These are phyloP conservation scores for Falco concolor DNA, from an alignment of 2,797 vertebrate species.

Conservation along the genomic window DNA sequence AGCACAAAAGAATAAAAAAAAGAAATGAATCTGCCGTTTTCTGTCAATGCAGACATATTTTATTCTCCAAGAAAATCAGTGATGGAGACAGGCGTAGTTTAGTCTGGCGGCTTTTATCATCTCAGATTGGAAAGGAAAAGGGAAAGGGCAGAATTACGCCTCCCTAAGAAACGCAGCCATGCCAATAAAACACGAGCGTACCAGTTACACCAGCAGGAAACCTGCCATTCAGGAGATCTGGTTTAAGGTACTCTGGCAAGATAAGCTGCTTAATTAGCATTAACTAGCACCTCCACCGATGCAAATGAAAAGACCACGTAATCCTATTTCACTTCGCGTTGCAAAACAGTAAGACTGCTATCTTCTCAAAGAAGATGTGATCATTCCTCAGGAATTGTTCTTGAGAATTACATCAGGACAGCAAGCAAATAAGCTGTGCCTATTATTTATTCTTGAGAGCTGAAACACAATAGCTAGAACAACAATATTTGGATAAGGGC, in stretches of 20 bases:
- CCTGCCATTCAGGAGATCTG: not conserved
- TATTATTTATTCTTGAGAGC: rapidly evolving
- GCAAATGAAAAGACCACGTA: not conserved
- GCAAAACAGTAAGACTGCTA: not conserved
- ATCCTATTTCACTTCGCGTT: not conserved
- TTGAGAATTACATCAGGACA: not conserved
- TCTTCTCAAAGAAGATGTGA: not conserved
- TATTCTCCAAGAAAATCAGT: conserved; percentile 31
- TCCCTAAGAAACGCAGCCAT: not conserved
- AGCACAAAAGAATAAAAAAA: not conserved
- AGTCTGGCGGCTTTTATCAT: not conserved
- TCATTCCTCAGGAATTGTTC: not conserved
- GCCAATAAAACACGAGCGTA: not conserved
- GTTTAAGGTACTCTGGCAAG: not conserved
- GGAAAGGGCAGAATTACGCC: not conserved
- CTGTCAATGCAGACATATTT: not conserved
- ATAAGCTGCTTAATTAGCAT: not conserved
- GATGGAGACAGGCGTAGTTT: not conserved
- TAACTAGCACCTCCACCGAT: not conserved
- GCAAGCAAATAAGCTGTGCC: not conserved
- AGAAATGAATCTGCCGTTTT: not conserved
- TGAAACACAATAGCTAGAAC: not conserved
- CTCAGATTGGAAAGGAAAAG: not conserved
- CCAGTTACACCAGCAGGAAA: not conserved
- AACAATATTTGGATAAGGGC: not conserved